A percentile compares a stretch with the other conserved stretches of the same genome.
Conservation (phyloP, 1,140 invertebrate genomes). For the Zaprionus lachaisei region DNA sequence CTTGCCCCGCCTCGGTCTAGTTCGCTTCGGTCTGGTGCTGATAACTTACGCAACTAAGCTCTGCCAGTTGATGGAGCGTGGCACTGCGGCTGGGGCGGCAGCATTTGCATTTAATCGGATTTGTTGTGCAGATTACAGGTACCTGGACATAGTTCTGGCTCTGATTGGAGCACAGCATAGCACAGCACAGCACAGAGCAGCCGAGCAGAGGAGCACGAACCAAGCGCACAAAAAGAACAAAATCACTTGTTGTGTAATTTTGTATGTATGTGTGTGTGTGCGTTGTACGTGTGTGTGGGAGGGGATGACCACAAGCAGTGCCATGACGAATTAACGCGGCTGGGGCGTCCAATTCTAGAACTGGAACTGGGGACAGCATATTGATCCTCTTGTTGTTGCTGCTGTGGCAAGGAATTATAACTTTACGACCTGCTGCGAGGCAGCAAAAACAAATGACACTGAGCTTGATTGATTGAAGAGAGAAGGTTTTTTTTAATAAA, state of each 20-base stretch:
- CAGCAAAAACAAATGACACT: constrained; percentile 3
- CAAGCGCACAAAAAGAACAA: constrained; percentile 42
- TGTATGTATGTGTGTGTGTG: constrained; percentile 17
- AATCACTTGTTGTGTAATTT: constrained; percentile 78
- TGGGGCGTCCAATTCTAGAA: constrained; percentile 51
- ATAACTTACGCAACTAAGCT: constrained; percentile 82
- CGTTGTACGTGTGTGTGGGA: constrained; percentile 33
- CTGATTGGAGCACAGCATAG: constrained; percentile 37
- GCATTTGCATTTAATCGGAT: constrained; percentile 82
- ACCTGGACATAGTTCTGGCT: constrained; percentile 30
- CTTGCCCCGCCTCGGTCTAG: not conserved
- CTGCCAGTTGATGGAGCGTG: constrained; percentile 31
- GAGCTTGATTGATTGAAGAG: constrained; percentile 5
- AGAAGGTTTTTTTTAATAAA: not conserved
- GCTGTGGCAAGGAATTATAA: constrained; percentile 5
- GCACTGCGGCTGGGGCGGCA: constrained; percentile 4
- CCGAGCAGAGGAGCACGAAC: constrained; percentile 2
- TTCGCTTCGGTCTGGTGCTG: constrained; percentile 35
- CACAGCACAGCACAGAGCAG: constrained; percentile 4
- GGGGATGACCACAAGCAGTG: constrained; percentile 58
- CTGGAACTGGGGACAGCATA: constrained; percentile 39
- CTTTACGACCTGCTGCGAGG: constrained; percentile 8
- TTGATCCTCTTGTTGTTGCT: constrained; percentile 47
- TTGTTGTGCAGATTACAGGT: constrained; percentile 76
- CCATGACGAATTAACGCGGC: constrained; percentile 79